Percentiles rank a stretch among this genome's conserved stretches.
Evolutionary conservation across 2,888 invertebrate genomes (phyloP).

Genomic region (Argyra leucocephala): DNA sequence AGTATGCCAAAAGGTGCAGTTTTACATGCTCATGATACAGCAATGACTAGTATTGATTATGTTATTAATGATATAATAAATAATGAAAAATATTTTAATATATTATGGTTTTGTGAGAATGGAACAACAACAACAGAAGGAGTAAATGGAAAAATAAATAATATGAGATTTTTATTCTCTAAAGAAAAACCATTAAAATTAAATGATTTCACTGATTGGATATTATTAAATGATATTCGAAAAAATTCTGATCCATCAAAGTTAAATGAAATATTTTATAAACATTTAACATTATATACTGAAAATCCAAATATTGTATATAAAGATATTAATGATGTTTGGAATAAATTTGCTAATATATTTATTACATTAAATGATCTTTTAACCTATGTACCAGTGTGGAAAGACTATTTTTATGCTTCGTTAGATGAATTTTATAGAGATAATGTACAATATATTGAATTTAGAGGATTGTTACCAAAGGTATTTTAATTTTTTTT

Average conservation of each 20-base stretch:
- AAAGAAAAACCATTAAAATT: constrained; percentile 23
- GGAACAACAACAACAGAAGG: constrained; percentile 21
- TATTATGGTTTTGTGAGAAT: constrained; percentile 42
- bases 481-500: constrained; percentile 28
- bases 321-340: constrained; percentile 49
- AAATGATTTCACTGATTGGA: constrained; percentile 30
- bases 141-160: constrained; percentile 16
- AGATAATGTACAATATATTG: constrained; percentile 62
- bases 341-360: constrained; percentile 50
- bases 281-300: constrained; percentile 49
- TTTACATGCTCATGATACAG: constrained; percentile 60
- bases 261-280: constrained; percentile 45
- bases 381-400: constrained; percentile 54
- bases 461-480: constrained; percentile 56
- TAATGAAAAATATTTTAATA: constrained; percentile 3
- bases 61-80: constrained; percentile 43
- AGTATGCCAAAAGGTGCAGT: constrained; percentile 67
- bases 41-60: constrained; percentile 53
- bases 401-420: constrained; percentile 57
- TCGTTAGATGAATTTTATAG: constrained; percentile 52
- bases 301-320: constrained; percentile 46
- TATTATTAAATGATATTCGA: constrained; percentile 15
- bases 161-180: constrained; percentile 27
- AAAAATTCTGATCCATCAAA: not conserved
- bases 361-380: constrained; percentile 49